Conservation (phyloP, 2,113 vertebrate species). For the Nannobrachium achirus region DNA sequence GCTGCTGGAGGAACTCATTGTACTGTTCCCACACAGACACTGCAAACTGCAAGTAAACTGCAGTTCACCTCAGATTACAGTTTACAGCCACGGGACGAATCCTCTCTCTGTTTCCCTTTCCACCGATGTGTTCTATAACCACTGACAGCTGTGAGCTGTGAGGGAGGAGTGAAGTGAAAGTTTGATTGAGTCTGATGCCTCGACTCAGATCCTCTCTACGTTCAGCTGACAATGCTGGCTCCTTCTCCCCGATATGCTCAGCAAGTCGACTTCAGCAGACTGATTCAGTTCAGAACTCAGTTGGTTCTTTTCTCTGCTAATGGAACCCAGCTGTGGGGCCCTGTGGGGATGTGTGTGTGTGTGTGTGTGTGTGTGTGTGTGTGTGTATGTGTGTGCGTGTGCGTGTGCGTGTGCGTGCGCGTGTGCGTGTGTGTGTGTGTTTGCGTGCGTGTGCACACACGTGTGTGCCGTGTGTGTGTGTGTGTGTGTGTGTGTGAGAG, state of each 20-base stretch:
- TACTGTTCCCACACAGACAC: too few species aligned
- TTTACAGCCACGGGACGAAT: too few species aligned
- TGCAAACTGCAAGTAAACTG: not conserved
- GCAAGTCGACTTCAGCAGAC: not conserved
- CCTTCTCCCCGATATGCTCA: not conserved
- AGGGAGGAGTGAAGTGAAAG: too few species aligned
- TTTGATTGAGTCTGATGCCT: too few species aligned
- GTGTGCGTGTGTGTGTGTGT: slow-evolving; percentile 2
- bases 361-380: not conserved
- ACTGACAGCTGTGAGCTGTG: not conserved
- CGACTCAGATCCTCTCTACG: too few species aligned
- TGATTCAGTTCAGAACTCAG: not conserved
- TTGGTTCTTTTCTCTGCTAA: not conserved
- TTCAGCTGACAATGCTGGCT: too few species aligned
- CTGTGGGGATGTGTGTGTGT: not conserved
- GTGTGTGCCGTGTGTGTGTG: slow-evolving; percentile 3
- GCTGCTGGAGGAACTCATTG: too few species aligned
- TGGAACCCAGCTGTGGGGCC: not conserved
- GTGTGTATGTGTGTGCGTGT: not conserved
- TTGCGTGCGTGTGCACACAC: too few species aligned
- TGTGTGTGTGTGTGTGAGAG: slow-evolving; percentile 1
- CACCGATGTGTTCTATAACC: too few species aligned
- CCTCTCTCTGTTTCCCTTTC: too few species aligned
- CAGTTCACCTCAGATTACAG: too few species aligned
- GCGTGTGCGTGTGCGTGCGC: not conserved